Evolutionary conservation across 1,140 invertebrate species (phyloP).

Genomic region (Euborellia annulipes): DNA sequence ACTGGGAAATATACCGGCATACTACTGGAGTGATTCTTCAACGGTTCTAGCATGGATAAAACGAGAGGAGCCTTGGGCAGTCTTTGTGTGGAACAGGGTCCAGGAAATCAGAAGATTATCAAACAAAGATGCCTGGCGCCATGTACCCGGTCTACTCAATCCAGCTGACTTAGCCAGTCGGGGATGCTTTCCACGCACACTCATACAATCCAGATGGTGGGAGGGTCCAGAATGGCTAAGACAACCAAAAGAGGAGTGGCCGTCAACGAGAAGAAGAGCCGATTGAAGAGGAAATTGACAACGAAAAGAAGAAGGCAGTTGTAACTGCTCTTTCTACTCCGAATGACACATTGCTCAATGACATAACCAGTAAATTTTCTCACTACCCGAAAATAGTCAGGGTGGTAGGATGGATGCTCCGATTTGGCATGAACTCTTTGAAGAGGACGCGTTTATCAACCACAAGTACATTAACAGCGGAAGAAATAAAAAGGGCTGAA

Average conservation of each 20-base stretch:
- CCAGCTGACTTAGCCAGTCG: constrained; percentile 27
- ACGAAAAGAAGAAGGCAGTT: neutral
- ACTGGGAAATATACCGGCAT: constrained; percentile 3
- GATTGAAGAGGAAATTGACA: constrained; percentile 10
- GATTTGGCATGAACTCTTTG: constrained; percentile 17
- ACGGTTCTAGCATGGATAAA: constrained; percentile 21
- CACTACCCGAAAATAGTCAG: constrained; percentile 18
- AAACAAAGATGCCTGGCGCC: constrained; percentile 17
- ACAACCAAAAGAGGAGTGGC: constrained; percentile 14
- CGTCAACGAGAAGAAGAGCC: constrained; percentile 11
- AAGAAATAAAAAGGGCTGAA: constrained; percentile 9
- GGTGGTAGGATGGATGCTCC: constrained; percentile 16
- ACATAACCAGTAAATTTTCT: constrained; percentile 12
- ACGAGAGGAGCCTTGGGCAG: constrained; percentile 13
- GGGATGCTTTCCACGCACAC: constrained; percentile 19
- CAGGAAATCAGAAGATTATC: constrained; percentile 12
- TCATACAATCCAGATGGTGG: constrained; percentile 25
- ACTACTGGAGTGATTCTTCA: constrained; percentile 23
- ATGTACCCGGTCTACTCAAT: constrained; percentile 25
- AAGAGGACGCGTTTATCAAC: neutral
- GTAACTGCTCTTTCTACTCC: neutral
- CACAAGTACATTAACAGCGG: neutral
- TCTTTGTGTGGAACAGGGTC: constrained; percentile 15
- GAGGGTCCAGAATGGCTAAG: constrained; percentile 24
- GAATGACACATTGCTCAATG: neutral